phyloP scores from a whole-genome alignment of 2,888 invertebrate species.

The Dexiosoma caninum region DNA sequence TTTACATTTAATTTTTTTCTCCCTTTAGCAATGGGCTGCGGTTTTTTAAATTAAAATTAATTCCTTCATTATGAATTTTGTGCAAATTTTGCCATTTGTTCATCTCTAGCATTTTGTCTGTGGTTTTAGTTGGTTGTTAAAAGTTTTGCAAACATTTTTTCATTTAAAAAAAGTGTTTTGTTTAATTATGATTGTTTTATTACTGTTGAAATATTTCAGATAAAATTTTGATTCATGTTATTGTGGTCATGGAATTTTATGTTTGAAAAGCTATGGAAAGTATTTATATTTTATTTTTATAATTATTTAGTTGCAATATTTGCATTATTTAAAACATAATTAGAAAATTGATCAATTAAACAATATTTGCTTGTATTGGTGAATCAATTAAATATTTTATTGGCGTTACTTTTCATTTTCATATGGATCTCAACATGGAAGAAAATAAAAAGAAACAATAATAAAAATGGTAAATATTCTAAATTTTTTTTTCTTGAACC shows the following conservation, averaged over 20 bases:
- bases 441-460: too few relatives aligned
- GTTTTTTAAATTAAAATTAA: slow-evolving; percentile 44
- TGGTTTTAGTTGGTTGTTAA: slow-evolving; percentile 14
- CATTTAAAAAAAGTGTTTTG: neutral
- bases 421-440: too few relatives aligned
- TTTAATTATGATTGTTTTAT: slow-evolving; percentile 29
- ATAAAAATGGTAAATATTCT: too few relatives aligned
- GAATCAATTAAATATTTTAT: too few relatives aligned
- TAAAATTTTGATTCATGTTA: neutral
- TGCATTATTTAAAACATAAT: too few relatives aligned
- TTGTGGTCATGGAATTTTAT: neutral
- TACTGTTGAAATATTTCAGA: neutral
- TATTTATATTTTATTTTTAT: neutral
- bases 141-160: slow-evolving; percentile 1
- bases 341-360: too few relatives aligned
- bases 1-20: neutral
- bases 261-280: neutral
- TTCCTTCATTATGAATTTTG: slow-evolving; percentile 54
- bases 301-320: neutral
- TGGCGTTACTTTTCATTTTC: too few relatives aligned
- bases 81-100: slow-evolving; percentile 42
- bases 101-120: neutral
- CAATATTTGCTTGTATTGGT: too few relatives aligned
- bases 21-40: slow-evolving; percentile 33
- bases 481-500: too few relatives aligned